Evolutionary conservation across 2,797 vertebrate species (phyloP), one percentile per base, ranked within the genome.

Genomic region (Schizothorax lantsangensis): DNA sequence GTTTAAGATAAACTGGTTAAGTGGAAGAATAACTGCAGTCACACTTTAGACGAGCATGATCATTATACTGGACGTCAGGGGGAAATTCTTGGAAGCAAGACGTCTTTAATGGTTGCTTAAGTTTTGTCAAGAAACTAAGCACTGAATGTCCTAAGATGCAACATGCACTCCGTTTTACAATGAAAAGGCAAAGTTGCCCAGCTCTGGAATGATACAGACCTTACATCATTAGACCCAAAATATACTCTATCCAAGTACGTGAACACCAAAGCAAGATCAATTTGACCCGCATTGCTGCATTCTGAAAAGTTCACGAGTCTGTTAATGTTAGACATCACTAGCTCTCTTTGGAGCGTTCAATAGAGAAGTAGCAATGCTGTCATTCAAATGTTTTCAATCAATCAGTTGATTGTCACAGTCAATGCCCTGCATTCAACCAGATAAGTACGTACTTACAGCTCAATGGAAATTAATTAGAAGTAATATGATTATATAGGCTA

Each of bases 1-100:
- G 54, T 62, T 79, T 26, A n/a, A 45, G n/a, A 79, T 64, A 45
- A 79, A n/a, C 38, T 59, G 57, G 26, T 12, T 49, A 49, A 59
- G 33, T 33, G 12, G 19, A 19, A 49, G 15, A 15, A 80, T 30
- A 81, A 81, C 62, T 68, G 26, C 69, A 43, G 38, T 72, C 19
- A 26, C 23, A 38, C 33, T 59, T 57, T 10, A 59, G 33, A 57
- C 6, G 15, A 73, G 5, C 40, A 66, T 45, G n/a, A 12, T 49
- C 62, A 43, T 82, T 21, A 72, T 40, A 12, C n/a, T 40, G n/a
- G 33, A 30, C 69, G 30, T 30, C 26, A 5, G 33, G 15, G 68
- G 8, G 26, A 33, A 26, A 30, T 72, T 72, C 47, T 83, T 43
- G 15, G 49, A 57, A 72, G 33, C 5, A 57, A 57, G 33, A 83